Percentiles rank a stretch among this genome's conserved stretches.
Evolutionary conservation across 1,140 invertebrate species (phyloP).

Genomic region (Teleopsis dalmanni): DNA sequence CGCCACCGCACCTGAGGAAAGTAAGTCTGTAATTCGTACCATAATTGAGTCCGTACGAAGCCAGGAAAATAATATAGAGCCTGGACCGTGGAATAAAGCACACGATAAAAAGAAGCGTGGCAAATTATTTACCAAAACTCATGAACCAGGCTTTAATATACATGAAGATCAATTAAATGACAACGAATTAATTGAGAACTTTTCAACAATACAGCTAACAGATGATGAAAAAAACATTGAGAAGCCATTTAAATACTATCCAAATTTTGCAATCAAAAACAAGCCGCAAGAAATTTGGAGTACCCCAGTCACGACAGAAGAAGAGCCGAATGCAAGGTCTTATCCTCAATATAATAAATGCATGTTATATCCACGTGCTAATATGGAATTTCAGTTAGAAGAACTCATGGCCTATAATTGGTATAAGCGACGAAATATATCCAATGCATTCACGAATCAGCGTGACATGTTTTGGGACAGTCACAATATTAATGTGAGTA

Average conservation of each 20-base stretch:
- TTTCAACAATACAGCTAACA: slow-evolving; percentile 14
- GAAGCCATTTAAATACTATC: slow-evolving; percentile 21
- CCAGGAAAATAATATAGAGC: slow-evolving; percentile 52
- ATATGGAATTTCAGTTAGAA: slow-evolving; percentile 31
- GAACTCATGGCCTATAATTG: slow-evolving; percentile 26
- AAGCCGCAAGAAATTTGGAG: slow-evolving; percentile 22
- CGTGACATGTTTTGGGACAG: slow-evolving; percentile 22
- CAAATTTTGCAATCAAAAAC: slow-evolving; percentile 27
- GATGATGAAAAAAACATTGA: slow-evolving; percentile 24
- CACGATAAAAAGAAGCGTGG: slow-evolving; percentile 31
- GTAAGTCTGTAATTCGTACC: slow-evolving; percentile 34
- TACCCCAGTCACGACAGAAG: slow-evolving; percentile 31
- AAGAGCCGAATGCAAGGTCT: slow-evolving; percentile 18
- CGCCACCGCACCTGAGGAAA: neutral
- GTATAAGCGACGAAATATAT: slow-evolving; percentile 13
- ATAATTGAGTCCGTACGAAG: slow-evolving; percentile 51
- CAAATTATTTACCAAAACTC: slow-evolving; percentile 19
- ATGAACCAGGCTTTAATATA: slow-evolving; percentile 28
- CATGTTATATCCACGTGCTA: slow-evolving; percentile 29
- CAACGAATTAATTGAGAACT: slow-evolving; percentile 24
- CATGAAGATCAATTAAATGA: slow-evolving; percentile 28
- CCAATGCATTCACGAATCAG: slow-evolving; percentile 22
- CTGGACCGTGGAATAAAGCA: slow-evolving; percentile 55
- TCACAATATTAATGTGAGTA: slow-evolving; percentile 10
- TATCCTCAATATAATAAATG: slow-evolving; percentile 34